These are phyloP conservation scores for Spinibarbus caldwelli DNA, from an alignment of 2,797 vertebrate genomes.

Conservation along the genomic window DNA sequence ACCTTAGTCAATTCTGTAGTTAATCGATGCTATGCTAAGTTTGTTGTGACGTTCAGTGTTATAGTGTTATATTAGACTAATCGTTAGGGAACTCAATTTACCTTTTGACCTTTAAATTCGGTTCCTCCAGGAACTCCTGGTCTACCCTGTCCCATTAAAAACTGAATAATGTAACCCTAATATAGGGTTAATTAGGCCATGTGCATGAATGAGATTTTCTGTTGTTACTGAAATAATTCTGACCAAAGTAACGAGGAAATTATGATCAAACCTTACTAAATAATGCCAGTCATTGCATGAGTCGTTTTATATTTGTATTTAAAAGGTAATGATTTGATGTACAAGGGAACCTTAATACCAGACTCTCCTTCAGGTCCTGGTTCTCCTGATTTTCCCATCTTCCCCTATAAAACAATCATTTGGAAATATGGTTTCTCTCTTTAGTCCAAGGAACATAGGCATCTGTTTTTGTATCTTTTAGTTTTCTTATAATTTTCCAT, in stretches of 20 bases:
- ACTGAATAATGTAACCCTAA: neutral
- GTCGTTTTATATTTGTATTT: neutral
- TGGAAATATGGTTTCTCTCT: too few relatives aligned
- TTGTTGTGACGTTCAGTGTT: neutral
- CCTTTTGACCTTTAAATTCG: constrained; percentile 79
- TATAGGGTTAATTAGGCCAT: neutral
- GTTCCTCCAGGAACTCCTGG: constrained; percentile 65
- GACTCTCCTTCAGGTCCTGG: constrained; percentile 78
- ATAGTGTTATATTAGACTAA: neutral
- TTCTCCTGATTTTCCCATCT: constrained; percentile 77
- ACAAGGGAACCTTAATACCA: constrained; percentile 83
- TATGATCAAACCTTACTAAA: neutral
- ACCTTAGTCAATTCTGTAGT: neutral
- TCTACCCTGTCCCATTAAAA: constrained; percentile 67
- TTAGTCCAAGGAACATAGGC: neutral
- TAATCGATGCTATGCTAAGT: neutral
- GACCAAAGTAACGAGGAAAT: neutral
- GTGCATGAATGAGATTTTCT: neutral
- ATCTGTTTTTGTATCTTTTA: neutral
- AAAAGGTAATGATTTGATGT: constrained; percentile 61
- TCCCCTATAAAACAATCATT: constrained; percentile 69
- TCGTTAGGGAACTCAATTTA: constrained; percentile 44
- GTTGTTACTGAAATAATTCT: neutral
- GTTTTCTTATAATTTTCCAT: neutral
- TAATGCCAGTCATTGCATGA: neutral